Conservation (phyloP, 1,140 invertebrate genomes). For the Procambarus clarkii region DNA sequence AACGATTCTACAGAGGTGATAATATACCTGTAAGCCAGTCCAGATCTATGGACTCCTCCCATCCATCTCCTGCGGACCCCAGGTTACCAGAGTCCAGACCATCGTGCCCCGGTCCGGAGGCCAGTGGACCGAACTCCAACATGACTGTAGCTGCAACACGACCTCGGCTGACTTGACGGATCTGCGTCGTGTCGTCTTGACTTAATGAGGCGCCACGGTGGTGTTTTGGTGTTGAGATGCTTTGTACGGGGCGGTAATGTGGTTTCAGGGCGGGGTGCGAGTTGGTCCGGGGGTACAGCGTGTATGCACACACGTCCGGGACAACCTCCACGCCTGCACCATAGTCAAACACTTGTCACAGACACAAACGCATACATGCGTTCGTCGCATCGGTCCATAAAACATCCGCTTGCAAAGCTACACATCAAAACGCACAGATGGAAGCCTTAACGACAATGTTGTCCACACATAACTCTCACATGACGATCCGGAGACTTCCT, state of each 20-base stretch:
- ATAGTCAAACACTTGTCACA: not conserved
- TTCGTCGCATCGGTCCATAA: not conserved
- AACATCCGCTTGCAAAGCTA: not conserved
- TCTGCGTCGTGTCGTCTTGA: too few relatives aligned
- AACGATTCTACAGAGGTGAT: not conserved
- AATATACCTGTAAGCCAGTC: conserved; percentile 12
- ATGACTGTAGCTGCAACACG: not conserved
- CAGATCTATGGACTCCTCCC: conserved; percentile 27
- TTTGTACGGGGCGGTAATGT: too few relatives aligned
- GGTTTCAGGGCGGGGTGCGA: too few relatives aligned
- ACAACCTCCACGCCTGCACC: not conserved
- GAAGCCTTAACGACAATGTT: too few relatives aligned
- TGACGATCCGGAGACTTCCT: not conserved
- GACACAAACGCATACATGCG: not conserved
- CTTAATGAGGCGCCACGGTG: too few relatives aligned
- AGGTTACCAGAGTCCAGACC: not conserved
- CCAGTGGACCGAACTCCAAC: conserved; percentile 30
- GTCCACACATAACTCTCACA: not conserved
- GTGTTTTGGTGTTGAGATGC: too few relatives aligned
- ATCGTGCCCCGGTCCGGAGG: not conserved
- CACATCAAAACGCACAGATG: not conserved
- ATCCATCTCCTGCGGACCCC: not conserved
- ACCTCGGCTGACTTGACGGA: too few relatives aligned
- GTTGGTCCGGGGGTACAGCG: not conserved
- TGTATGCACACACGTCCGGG: not conserved